Percentiles rank a stretch among this genome's conserved stretches.
Conservation (phyloP, 1,140 invertebrate species). For the Leptinotarsa defecta region DNA sequence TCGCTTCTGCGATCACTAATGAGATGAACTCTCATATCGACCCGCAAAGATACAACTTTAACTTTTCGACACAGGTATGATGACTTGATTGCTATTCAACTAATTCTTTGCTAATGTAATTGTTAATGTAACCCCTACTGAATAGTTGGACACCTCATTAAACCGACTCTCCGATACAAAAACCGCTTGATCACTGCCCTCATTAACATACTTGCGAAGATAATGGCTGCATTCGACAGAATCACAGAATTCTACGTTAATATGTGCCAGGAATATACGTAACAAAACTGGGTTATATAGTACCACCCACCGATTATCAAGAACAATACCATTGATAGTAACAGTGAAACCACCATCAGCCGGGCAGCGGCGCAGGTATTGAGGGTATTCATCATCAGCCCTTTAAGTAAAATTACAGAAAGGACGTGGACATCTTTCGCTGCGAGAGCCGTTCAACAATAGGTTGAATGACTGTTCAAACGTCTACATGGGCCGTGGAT, state of each 20-base stretch:
- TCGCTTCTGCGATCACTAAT: no score
- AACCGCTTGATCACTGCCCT: slow-evolving; percentile 45
- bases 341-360: no score
- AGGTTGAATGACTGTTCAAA: not conserved
- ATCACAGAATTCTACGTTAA: not conserved
- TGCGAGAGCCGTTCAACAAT: not conserved
- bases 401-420: not conserved
- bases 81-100: no score
- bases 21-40: no score
- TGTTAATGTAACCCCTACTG: no score
- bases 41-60: no score
- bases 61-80: no score
- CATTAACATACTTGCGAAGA: slow-evolving; percentile 43
- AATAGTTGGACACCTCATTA: no score
- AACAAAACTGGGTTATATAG: no score
- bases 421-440: not conserved
- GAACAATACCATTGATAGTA: no score
- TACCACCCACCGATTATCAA: no score
- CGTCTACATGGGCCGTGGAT: not conserved
- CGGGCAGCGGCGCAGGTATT: not conserved
- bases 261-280: not conserved
- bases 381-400: not conserved
- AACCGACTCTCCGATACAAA: slow-evolving; percentile 25
- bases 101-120: no score
- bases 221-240: not conserved